Conservation (phyloP, 2,797 vertebrate genomes). For the Peromyscus aztecus region DNA sequence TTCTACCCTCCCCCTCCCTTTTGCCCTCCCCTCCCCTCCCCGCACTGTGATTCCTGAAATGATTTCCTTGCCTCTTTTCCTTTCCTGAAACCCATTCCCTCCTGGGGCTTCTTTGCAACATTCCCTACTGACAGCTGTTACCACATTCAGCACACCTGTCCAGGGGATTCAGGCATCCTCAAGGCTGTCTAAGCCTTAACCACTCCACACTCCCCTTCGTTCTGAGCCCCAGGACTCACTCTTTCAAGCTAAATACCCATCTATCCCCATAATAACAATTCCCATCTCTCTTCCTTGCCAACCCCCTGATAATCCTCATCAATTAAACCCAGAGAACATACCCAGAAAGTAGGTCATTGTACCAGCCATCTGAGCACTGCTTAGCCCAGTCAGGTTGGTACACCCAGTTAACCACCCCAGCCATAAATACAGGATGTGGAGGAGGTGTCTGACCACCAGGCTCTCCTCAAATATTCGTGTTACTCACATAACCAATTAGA, state of each 20-base stretch:
- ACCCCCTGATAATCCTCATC: not conserved
- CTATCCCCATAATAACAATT: not conserved
- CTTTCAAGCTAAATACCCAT: not conserved
- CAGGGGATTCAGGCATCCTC: not conserved
- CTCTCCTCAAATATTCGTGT: not conserved
- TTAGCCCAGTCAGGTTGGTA: not conserved
- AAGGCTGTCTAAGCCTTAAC: not conserved
- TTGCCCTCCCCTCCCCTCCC: too few species aligned
- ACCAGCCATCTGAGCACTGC: not conserved
- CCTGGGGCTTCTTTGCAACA: not conserved
- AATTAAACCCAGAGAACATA: not conserved
- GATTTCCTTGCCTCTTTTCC: not conserved
- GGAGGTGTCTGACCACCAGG: not conserved
- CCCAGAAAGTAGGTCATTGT: not conserved
- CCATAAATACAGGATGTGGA: not conserved
- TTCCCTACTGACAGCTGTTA: not conserved
- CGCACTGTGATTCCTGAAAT: not conserved
- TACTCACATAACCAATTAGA: not conserved
- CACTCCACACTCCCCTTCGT: not conserved
- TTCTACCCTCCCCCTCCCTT: not conserved
- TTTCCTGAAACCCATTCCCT: not conserved
- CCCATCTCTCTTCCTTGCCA: not conserved
- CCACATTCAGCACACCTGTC: not conserved
- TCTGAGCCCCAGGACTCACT: not conserved
- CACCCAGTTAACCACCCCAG: not conserved